Conservation (phyloP, 2,797 vertebrate genomes). For the Danio tinwini region DNA sequence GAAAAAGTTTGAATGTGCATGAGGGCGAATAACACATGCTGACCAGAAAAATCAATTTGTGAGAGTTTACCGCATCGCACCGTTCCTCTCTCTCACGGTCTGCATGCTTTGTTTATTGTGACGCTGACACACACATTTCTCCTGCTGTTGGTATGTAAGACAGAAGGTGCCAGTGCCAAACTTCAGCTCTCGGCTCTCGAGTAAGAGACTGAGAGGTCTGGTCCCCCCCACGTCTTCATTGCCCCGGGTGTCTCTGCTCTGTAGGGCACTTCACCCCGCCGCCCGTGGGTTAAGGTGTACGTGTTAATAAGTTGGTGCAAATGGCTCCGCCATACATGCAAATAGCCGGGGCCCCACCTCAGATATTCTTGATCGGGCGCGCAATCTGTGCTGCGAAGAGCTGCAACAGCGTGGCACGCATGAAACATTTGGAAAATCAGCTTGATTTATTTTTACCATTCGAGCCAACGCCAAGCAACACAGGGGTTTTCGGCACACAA, state of each 20-base stretch:
- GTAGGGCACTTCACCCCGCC: conserved; percentile 65
- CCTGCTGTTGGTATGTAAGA: conserved; percentile 44
- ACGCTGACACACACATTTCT: conserved; percentile 29
- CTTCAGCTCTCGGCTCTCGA: conserved; percentile 45
- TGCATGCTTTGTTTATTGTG: conserved; percentile 40
- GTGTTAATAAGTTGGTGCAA: conserved; percentile 83
- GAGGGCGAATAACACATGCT: not conserved
- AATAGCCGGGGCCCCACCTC: conserved; percentile 77
- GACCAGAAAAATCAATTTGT: conserved; percentile 39
- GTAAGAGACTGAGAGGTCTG: conserved; percentile 56
- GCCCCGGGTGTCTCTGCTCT: conserved; percentile 53
- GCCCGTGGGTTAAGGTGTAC: conserved; percentile 80
- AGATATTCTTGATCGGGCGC: conserved; percentile 79
- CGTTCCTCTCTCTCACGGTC: conserved; percentile 22
- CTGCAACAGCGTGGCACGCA: conserved; percentile 78
- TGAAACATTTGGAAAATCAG: conserved; percentile 88
- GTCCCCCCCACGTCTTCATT: conserved; percentile 47
- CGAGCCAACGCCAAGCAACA: conserved; percentile 83
- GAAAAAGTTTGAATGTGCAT: not conserved
- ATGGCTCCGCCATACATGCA: conserved; percentile 69
- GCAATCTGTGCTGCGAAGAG: conserved; percentile 87
- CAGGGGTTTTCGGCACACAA: conserved; percentile 85
- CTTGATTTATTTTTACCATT: conserved; percentile 88
- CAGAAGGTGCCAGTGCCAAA: conserved; percentile 53
- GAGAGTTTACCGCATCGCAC: conserved; percentile 24